phyloP scores from a whole-genome alignment of 2,888 invertebrate species.

The Mamestra brassicae region DNA sequence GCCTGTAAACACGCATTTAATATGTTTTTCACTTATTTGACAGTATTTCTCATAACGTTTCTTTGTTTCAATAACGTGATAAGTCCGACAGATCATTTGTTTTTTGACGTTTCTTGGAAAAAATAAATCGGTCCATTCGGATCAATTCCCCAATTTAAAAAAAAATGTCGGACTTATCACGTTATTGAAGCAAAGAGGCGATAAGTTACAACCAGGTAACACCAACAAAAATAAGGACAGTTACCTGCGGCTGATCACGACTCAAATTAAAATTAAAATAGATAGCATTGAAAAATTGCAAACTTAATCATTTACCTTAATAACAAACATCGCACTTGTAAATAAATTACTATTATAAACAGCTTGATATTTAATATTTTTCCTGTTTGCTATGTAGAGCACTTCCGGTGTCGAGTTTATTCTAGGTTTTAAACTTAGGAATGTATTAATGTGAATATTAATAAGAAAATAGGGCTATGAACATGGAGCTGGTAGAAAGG shows the following conservation, averaged over 20 bases:
- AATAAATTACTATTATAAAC: slow-evolving; percentile 17
- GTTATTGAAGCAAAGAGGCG: background rate
- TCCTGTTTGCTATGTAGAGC: slow-evolving; percentile 33
- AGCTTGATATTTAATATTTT: slow-evolving; percentile 18
- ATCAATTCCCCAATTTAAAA: too few relatives aligned
- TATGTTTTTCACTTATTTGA: too few relatives aligned
- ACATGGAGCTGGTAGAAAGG: background rate
- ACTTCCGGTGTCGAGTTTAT: slow-evolving; percentile 25
- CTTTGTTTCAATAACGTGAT: too few relatives aligned
- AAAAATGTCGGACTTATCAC: too few relatives aligned
- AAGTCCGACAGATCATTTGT: too few relatives aligned
- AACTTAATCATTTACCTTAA: slow-evolving; percentile 25
- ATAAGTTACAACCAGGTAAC: background rate
- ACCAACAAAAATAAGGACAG: background rate
- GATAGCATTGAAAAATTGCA: slow-evolving; percentile 38
- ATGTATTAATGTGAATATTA: background rate
- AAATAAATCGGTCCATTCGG: too few relatives aligned
- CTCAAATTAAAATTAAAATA: background rate
- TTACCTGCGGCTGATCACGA: background rate
- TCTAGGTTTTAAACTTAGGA: slow-evolving; percentile 11
- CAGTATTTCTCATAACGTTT: too few relatives aligned
- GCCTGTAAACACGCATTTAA: too few relatives aligned
- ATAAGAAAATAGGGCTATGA: background rate
- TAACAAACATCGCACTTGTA: slow-evolving; percentile 3
- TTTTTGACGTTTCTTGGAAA: too few relatives aligned